Evolutionary conservation across 2,888 invertebrate genomes (phyloP).

Genomic region (Graphium colonna): DNA sequence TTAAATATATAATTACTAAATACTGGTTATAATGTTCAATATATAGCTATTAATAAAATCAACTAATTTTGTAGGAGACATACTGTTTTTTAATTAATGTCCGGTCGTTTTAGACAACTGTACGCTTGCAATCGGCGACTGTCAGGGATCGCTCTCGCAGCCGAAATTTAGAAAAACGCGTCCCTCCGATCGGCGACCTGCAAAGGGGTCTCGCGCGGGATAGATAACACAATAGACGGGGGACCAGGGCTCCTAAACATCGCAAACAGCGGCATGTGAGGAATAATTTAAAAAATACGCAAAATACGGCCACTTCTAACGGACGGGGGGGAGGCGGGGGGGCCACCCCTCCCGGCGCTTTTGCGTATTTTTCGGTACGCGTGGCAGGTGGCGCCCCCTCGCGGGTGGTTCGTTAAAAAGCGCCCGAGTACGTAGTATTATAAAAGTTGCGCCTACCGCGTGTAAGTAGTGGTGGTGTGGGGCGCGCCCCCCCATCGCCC

Average conservation of each 20-base stretch:
- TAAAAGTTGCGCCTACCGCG: conserved; percentile 80
- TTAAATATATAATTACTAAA: too few species aligned
- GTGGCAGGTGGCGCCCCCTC: conserved; percentile 74
- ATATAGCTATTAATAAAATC: too few species aligned
- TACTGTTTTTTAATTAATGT: too few species aligned
- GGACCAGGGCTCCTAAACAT: conserved; percentile 53
- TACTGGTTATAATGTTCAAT: too few species aligned
- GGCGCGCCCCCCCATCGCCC: conserved; percentile 40
- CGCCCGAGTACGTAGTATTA: conserved; percentile 78
- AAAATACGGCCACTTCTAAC: conserved; percentile 79
- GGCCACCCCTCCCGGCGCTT: conserved; percentile 44
- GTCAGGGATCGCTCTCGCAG: too few species aligned
- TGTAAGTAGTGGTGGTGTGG: conserved; percentile 73
- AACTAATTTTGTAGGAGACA: too few species aligned
- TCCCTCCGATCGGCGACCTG: not conserved
- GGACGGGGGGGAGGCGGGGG: conserved; percentile 47
- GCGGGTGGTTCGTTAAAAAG: conserved; percentile 76
- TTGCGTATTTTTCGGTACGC: conserved; percentile 79
- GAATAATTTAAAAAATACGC: conserved; percentile 79
- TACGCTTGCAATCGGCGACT: too few species aligned
- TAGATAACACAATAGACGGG: conserved; percentile 24
- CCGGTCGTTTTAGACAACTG: too few species aligned
- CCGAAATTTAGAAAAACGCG: not conserved
- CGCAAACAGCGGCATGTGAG: conserved; percentile 63
- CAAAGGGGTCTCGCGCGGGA: not conserved